Evolutionary conservation across 2,797 vertebrate species (phyloP), one percentile per base, ranked within the genome.

Genomic region (Semotilus atromaculatus): DNA sequence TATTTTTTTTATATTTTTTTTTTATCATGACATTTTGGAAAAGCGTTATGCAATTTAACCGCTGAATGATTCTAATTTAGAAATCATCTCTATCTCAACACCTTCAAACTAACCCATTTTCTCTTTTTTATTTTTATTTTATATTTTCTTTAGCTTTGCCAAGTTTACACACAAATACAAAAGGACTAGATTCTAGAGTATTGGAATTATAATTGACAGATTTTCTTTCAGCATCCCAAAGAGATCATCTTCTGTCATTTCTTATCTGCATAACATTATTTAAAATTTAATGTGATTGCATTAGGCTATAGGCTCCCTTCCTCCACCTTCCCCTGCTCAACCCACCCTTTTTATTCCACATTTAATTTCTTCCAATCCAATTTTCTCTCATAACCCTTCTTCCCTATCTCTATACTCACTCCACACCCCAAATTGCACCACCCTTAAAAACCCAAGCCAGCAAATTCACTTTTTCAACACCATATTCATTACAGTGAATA

Each of bases 221-320:
- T 92, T 93, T 90, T 91, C 89, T 92, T 92, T 92, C 91, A 92
- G 92, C 89, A 93, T 94, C 94, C 94, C 93, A 92, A 93, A 92
- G 93, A 95, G 94, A 94, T 95, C 94, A 95, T 94, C 93, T 94
- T 92, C 92, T 92, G 92, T 95, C 94, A 94, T 94, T 94, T 94
- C 93, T 92, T 91, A 94, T 95, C 94, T 95, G 94, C 93, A 95
- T 95, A 95, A 92, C 90, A 90, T 94, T 94, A 93, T 95, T 95
- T 94, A 95, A 95, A 94, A 94, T 92, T 91, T 92, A 94, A 94
- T 93, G 93, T 94, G 94, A 94, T 93, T 92, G 93, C 93, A 94
- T 93, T 94, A 94, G 92, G 93, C 90, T 92, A 94, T 92, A 92
- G 90, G 90, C 58, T 89, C 84, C 90, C 89, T 91, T 87, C 89